These are phyloP conservation scores for Phacellophora camtschatica DNA, from an alignment of 30 jellyfish, hydroid and myxozoan species.

Conservation along the genomic window DNA sequence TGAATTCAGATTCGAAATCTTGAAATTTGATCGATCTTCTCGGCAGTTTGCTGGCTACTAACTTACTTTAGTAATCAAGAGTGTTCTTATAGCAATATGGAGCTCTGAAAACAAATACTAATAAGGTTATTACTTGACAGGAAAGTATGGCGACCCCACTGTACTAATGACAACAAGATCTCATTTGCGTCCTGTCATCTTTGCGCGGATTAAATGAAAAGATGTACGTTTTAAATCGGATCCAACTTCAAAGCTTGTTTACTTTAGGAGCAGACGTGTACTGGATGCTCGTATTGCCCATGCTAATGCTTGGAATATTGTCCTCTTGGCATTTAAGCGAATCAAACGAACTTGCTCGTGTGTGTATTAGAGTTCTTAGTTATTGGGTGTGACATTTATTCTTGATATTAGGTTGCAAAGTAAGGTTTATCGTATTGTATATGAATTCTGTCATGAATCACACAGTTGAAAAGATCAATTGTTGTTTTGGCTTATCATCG, in stretches of 20 bases:
- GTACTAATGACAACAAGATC: slow-evolving; percentile 53
- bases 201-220: slow-evolving; percentile 48
- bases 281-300: background rate
- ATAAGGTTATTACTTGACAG: slow-evolving; percentile 55
- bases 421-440: too few species aligned
- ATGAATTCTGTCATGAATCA: too few species aligned
- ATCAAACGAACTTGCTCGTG: slow-evolving; percentile 39
- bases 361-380: background rate
- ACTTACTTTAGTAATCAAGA: background rate
- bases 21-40: too few species aligned
- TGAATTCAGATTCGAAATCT: too few species aligned
- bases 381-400: background rate
- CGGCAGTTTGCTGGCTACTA: too few species aligned
- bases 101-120: slow-evolving; percentile 22
- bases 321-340: slow-evolving; percentile 36
- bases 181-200: slow-evolving; percentile 35
- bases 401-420: too few species aligned
- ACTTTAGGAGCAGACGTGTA: slow-evolving; percentile 7
- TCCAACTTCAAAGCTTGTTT: slow-evolving; percentile 33
- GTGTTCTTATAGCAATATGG: slow-evolving; percentile 15
- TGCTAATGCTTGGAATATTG: slow-evolving; percentile 26
- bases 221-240: slow-evolving; percentile 61
- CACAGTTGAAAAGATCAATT: too few species aligned
- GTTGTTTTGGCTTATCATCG: too few species aligned
- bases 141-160: slow-evolving; percentile 57